phyloP scores from a whole-genome alignment of 2,113 vertebrate genomes.

The Chloebia gouldiae region DNA sequence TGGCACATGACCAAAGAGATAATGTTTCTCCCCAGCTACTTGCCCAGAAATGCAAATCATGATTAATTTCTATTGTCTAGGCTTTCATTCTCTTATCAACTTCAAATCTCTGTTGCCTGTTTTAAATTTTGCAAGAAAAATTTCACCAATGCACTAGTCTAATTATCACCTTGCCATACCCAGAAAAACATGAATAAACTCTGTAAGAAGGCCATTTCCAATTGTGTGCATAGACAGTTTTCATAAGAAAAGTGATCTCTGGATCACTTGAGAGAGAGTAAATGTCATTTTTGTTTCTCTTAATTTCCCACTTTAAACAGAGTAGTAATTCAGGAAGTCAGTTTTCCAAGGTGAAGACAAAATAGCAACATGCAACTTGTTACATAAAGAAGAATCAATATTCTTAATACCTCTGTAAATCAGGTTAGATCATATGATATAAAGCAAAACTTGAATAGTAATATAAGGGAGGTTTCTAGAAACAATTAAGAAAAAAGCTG shows the following conservation, averaged over 20 bases:
- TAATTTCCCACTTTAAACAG: not conserved
- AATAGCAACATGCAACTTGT: not conserved
- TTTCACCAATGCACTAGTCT: not conserved
- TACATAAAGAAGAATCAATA: not conserved
- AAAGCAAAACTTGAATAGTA: not conserved
- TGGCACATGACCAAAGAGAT: not conserved
- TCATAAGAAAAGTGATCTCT: not conserved
- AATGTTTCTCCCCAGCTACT: not conserved
- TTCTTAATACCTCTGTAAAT: not conserved
- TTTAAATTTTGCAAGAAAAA: not conserved
- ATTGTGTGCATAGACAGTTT: not conserved
- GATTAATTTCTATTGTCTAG: not conserved
- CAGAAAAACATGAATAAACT: not conserved
- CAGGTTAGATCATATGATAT: not conserved
- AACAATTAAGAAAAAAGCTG: not conserved
- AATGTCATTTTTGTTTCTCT: not conserved
- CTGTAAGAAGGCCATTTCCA: not conserved
- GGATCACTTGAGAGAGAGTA: not conserved
- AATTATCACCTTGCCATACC: fast-evolving
- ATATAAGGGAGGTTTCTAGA: not conserved
- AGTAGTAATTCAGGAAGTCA: not conserved
- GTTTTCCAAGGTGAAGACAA: not conserved
- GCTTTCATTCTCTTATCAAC: not conserved
- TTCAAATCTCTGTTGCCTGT: not conserved
- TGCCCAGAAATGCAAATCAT: not conserved